phyloP scores from a whole-genome alignment of 2,113 vertebrate species.

The Tonatia bakeri region DNA sequence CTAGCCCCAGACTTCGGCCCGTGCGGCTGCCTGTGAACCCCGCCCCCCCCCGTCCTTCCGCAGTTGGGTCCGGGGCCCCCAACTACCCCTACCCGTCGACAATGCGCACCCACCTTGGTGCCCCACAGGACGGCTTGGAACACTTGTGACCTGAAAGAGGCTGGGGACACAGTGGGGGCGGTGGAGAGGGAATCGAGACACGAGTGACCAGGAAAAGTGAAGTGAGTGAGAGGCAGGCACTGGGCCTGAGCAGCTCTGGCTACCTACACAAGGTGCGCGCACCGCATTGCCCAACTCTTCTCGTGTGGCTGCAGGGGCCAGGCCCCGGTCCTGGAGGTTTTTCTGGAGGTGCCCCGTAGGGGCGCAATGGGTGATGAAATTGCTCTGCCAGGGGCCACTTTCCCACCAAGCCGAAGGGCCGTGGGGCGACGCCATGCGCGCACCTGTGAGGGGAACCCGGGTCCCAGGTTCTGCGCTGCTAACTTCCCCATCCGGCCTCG shows the following conservation, averaged over 20 bases:
- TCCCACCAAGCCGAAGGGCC: not conserved
- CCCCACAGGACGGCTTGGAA: not conserved
- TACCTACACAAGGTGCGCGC: not conserved
- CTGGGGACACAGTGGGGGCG: not conserved
- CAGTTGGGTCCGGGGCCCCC: not conserved
- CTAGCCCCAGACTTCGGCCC: not conserved
- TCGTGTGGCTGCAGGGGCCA: not conserved
- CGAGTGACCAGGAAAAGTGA: not conserved
- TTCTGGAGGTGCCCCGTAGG: not conserved
- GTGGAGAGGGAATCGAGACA: not conserved
- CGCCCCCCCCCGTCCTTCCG: not conserved
- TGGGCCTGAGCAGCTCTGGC: not conserved
- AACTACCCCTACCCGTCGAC: not conserved
- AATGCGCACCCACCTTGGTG: not conserved
- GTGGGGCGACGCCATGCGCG: not conserved
- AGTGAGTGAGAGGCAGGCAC: not conserved
- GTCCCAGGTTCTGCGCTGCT: not conserved
- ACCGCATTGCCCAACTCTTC: not conserved
- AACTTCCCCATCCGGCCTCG: not conserved
- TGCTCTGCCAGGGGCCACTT: not conserved
- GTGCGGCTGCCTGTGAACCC: not conserved
- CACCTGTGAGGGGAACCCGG: constrained; percentile 18
- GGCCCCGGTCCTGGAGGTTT: not conserved
- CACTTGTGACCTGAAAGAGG: not conserved
- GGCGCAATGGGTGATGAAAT: not conserved